phyloP scores from a whole-genome alignment of 2,113 vertebrate species.

The Macheiramphus alcinus region DNA sequence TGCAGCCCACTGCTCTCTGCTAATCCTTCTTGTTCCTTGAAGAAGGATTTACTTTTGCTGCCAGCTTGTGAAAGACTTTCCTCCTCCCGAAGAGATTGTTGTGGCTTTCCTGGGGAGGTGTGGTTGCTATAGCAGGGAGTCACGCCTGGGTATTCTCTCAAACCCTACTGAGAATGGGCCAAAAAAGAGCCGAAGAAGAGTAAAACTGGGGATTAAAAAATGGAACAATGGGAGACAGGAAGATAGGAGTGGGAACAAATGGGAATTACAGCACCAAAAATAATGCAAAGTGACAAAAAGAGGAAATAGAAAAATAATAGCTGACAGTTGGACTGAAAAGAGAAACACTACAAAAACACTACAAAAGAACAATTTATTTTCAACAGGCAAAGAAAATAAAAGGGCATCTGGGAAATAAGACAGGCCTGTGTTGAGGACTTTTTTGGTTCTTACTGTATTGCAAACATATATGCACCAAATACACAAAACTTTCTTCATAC shows the following conservation, averaged over 20 bases:
- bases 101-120: slow-evolving; percentile 90
- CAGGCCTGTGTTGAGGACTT: neutral
- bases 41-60: slow-evolving; percentile 93
- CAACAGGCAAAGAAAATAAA: slow-evolving; percentile 69
- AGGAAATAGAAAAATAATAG: slow-evolving; percentile 93
- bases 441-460: neutral
- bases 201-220: slow-evolving; percentile 87
- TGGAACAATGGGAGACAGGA: slow-evolving; percentile 88
- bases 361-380: slow-evolving; percentile 87
- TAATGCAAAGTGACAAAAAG: slow-evolving; percentile 92
- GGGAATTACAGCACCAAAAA: slow-evolving; percentile 94
- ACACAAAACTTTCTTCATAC: neutral
- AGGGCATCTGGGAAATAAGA: slow-evolving; percentile 49
- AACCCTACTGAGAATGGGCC: slow-evolving; percentile 80
- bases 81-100: slow-evolving; percentile 85
- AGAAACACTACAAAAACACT: slow-evolving; percentile 75
- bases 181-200: slow-evolving; percentile 79
- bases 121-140: slow-evolving; percentile 93
- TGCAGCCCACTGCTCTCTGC: slow-evolving; percentile 87
- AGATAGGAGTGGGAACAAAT: slow-evolving; percentile 91
- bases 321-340: slow-evolving; percentile 81
- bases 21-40: slow-evolving; percentile 94
- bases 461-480: neutral
- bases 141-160: slow-evolving; percentile 87
- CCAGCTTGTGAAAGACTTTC: slow-evolving; percentile 88